Evolutionary conservation across 2,888 invertebrate species (phyloP), one percentile per base, ranked within the genome.

Genomic region (Amphipoea lucens): DNA sequence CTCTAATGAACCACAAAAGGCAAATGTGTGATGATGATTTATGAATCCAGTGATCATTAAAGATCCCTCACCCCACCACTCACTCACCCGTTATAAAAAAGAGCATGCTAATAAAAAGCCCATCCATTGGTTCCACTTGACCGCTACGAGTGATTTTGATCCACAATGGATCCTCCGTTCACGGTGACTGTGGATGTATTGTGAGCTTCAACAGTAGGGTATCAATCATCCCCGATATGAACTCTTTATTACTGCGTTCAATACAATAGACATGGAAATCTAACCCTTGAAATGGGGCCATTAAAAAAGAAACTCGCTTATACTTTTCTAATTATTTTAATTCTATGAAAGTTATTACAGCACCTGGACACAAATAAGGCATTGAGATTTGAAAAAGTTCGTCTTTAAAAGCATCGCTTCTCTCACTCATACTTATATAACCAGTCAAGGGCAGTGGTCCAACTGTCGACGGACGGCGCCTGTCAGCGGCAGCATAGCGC

Each of bases 161-260:
- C 65, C 51, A 90, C 90, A 90, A 89, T 84, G 68, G 73, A 62
- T 51, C 6, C 45, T 68, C 74, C n/a, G 78, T 73, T 88, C 78
- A 85, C 78, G 68, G 68, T 79, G 78, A 81, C 74, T 70, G 78
- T 78, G 67, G 70, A 65, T 85, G 81, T 83, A 87, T 83, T 89
- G 78, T 87, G 63, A 79, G 74, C 68, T 76, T 82, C 85, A 86
- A 87, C 76, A 76, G 83, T 65, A 79, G 65, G 87, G 85, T 87
- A 91, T 90, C 91, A 90, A 91, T 92, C 90, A 90, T 91, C 71
- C 78, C 70, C 83, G 89, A 83, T 89, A 89, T 88, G 89, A 90
- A 89, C 86, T 89, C 89, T 89, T 90, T 90, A 92, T 91, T 88
- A 87, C 83, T 80, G 73, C 82, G 79, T 85, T 87, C 79, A 86